These are phyloP conservation scores for Blomia tropicalis DNA, from an alignment of 2,888 invertebrate genomes.

Conservation along the genomic window DNA sequence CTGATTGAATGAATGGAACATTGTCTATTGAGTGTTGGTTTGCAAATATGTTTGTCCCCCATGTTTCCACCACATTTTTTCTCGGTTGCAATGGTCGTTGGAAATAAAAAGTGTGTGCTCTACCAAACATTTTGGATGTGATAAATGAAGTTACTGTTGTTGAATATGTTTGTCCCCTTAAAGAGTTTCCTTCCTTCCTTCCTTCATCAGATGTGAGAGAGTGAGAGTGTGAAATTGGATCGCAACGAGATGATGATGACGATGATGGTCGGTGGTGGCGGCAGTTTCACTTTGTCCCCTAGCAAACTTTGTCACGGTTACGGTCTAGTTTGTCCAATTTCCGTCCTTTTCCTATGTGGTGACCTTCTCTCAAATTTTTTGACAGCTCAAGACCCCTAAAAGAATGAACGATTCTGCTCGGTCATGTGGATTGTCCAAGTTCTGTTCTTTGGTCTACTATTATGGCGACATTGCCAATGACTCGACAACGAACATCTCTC, in stretches of 20 bases:
- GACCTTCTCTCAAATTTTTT: slow-evolving; percentile 1
- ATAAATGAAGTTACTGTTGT: neutral
- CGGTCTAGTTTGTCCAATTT: slow-evolving; percentile 15
- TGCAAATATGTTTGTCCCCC: neutral
- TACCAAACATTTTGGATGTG: too few relatives aligned
- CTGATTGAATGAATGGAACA: neutral
- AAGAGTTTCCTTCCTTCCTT: neutral
- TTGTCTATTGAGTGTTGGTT: neutral
- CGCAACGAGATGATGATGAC: neutral
- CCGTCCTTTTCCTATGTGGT: too few relatives aligned
- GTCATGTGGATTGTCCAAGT: neutral
- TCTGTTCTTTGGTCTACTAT: neutral
- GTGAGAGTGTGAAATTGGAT: neutral
- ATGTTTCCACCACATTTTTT: neutral
- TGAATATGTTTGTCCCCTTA: too few relatives aligned
- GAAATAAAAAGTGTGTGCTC: too few relatives aligned
- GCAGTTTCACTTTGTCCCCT: neutral
- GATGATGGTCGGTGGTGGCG: neutral
- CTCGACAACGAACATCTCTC: neutral
- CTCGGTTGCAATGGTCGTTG: neutral
- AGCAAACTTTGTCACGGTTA: neutral
- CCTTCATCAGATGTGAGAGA: neutral
- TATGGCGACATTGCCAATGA: neutral
- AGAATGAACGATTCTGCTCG: neutral
- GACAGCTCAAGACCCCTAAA: too few relatives aligned